Percentiles rank a stretch among this genome's conserved stretches.
Conservation (phyloP, 64 coral and sea anemone genomes). For the Stylophora pistillata region DNA sequence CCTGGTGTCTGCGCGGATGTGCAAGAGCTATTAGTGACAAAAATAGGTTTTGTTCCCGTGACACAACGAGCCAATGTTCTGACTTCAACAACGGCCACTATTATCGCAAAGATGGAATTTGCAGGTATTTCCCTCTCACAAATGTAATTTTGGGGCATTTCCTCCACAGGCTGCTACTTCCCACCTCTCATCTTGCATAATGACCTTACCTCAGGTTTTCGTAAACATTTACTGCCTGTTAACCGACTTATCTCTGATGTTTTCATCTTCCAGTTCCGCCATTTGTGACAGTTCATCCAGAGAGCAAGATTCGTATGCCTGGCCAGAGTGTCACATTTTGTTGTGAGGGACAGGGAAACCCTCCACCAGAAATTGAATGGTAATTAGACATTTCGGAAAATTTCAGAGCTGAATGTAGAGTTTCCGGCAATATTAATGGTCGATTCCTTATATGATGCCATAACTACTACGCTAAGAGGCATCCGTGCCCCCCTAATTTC, state of each 20-base stretch:
- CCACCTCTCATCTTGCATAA: too few species aligned
- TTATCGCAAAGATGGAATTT: neutral
- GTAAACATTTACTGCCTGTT: too few species aligned
- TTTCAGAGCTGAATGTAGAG: too few species aligned
- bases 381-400: too few species aligned
- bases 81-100: neutral
- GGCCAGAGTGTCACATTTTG: slow-evolving; percentile 33
- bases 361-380: slow-evolving; percentile 34
- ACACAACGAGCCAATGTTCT: neutral
- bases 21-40: neutral
- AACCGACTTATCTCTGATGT: too few species aligned
- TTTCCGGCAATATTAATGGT: too few species aligned
- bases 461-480: too few species aligned
- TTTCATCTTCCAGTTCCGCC: slow-evolving; percentile 34
- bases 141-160: too few species aligned
- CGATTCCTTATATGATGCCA: too few species aligned
- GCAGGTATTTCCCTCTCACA: neutral
- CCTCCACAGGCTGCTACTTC: too few species aligned
- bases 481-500: too few species aligned
- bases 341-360: slow-evolving; percentile 13
- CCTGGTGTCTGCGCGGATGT: slow-evolving; percentile 1
- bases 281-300: slow-evolving; percentile 2
- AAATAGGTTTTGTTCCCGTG: slow-evolving; percentile 23
- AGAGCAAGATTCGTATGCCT: slow-evolving; percentile 11
- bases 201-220: too few species aligned